phyloP scores from a whole-genome alignment of 2,888 invertebrate species.

The Xanthia icteritia region DNA sequence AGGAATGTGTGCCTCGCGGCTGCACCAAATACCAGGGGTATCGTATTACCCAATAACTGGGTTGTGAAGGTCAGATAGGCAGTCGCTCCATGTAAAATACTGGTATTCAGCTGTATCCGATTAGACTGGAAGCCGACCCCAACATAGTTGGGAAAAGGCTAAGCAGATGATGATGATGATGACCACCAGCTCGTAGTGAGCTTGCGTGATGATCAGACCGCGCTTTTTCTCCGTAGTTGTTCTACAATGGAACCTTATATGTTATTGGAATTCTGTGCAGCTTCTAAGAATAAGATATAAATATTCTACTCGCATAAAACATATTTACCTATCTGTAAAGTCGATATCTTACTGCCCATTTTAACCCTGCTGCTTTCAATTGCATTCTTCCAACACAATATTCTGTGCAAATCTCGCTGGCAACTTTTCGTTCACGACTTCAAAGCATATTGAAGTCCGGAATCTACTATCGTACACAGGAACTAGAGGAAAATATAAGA shows the following conservation, averaged over 20 bases:
- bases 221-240: background rate
- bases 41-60: too few relatives aligned
- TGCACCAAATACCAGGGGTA: too few relatives aligned
- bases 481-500: conserved; percentile 7
- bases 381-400: conserved; percentile 58
- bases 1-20: too few relatives aligned
- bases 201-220: background rate
- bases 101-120: too few relatives aligned
- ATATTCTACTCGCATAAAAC: background rate
- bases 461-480: conserved; percentile 10
- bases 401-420: background rate
- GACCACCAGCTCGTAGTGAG: too few relatives aligned
- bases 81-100: too few relatives aligned
- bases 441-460: conserved; percentile 46
- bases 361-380: conserved; percentile 26
- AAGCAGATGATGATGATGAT: too few relatives aligned
- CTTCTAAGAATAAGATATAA: background rate
- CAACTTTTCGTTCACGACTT: conserved; percentile 27
- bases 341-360: conserved; percentile 9
- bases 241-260: background rate
- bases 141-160: too few relatives aligned
- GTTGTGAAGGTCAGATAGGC: too few relatives aligned
- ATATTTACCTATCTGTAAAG: background rate
- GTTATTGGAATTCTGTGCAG: background rate
- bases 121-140: too few relatives aligned